These are phyloP conservation scores for Molorchus minor DNA, from an alignment of 2,888 invertebrate genomes.

Conservation along the genomic window DNA sequence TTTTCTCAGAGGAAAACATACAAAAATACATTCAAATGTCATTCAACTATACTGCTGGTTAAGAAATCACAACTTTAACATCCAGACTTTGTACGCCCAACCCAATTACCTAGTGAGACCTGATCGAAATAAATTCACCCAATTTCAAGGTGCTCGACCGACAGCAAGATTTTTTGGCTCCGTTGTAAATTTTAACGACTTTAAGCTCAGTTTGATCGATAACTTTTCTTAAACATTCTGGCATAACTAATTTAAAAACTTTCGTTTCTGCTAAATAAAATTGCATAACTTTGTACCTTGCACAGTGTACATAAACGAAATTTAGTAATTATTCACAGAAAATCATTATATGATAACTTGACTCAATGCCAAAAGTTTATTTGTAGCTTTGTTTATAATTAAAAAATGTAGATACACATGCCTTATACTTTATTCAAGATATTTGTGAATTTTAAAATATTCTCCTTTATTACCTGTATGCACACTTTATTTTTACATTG, in stretches of 20 bases:
- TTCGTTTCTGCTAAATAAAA: not conserved
- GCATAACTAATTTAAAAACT: not conserved
- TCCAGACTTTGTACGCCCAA: too few species aligned
- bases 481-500: too few species aligned
- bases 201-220: too few species aligned
- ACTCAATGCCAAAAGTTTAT: constrained; percentile 40
- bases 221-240: too few species aligned
- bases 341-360: constrained; percentile 41
- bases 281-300: not conserved
- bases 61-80: too few species aligned
- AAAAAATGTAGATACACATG: constrained; percentile 32
- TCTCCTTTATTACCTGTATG: too few species aligned
- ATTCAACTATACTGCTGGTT: not conserved
- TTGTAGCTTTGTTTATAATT: constrained; percentile 43
- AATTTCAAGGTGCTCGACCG: too few species aligned
- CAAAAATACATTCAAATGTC: not conserved
- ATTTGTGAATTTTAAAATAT: constrained; percentile 21
- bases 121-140: too few species aligned
- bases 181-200: not conserved
- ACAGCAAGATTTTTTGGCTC: not conserved
- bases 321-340: constrained; percentile 28
- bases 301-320: not conserved
- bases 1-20: not conserved
- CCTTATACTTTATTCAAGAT: constrained; percentile 30
- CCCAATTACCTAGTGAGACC: too few species aligned